Conservation (phyloP, 2,888 invertebrate species). For the Danaus chrysippus region DNA sequence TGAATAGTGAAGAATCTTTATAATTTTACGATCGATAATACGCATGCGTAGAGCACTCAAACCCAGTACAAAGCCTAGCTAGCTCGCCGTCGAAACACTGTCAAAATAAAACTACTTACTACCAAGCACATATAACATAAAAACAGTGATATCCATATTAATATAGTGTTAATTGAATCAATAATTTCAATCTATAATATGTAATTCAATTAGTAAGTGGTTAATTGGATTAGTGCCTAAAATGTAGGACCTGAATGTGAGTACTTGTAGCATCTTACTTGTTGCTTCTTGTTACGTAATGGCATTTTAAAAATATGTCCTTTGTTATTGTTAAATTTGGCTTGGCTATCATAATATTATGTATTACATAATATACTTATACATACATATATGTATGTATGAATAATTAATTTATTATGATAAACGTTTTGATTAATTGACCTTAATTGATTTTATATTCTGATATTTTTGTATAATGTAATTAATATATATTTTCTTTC, state of each 20-base stretch:
- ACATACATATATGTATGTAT: too few relatives aligned
- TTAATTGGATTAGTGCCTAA: slow-evolving; percentile 47
- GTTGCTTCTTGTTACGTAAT: slow-evolving; percentile 74
- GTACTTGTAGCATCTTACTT: slow-evolving; percentile 64
- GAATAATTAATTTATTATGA: too few relatives aligned
- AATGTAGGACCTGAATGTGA: slow-evolving; percentile 56
- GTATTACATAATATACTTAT: too few relatives aligned
- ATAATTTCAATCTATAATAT: too few relatives aligned
- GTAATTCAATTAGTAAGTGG: slow-evolving; percentile 23
- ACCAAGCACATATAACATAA: slow-evolving; percentile 10
- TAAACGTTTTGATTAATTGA: too few relatives aligned
- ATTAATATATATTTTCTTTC: too few relatives aligned
- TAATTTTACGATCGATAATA: slow-evolving; percentile 57
- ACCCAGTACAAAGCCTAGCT: slow-evolving; percentile 67
- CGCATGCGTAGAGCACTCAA: slow-evolving; percentile 56
- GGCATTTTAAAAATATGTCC: slow-evolving; percentile 39
- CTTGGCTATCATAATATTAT: too few relatives aligned
- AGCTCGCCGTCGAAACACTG: slow-evolving; percentile 58
- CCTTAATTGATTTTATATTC: too few relatives aligned
- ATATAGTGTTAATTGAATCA: too few relatives aligned
- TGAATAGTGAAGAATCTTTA: slow-evolving; percentile 31
- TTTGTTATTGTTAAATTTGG: not conserved
- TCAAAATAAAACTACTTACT: slow-evolving; percentile 65
- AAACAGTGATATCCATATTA: too few relatives aligned
- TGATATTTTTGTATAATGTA: too few relatives aligned